Evolutionary conservation across 1,140 invertebrate genomes (phyloP).

Genomic region (Procambarus clarkii): DNA sequence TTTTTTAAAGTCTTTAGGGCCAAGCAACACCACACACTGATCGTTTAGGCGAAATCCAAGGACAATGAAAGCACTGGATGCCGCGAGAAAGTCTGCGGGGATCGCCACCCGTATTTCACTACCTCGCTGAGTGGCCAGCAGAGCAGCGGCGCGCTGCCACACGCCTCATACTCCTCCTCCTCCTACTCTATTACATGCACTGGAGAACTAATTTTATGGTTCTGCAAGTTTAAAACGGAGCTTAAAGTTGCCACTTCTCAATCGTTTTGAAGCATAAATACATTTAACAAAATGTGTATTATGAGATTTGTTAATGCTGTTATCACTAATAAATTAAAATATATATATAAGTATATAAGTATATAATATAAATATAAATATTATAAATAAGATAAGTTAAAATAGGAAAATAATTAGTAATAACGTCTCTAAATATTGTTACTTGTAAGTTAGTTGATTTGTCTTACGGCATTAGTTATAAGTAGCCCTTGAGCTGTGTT

Average conservation of each 20-base stretch:
- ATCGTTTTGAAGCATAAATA: too few relatives aligned
- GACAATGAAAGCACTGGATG: neutral
- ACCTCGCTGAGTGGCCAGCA: neutral
- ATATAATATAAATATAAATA: too few relatives aligned
- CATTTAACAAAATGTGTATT: too few relatives aligned
- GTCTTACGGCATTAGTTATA: too few relatives aligned
- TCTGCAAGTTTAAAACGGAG: neutral
- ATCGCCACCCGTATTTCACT: neutral
- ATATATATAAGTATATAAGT: too few relatives aligned
- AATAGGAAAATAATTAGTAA: too few relatives aligned
- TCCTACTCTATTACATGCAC: neutral
- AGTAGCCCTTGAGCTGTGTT: too few relatives aligned
- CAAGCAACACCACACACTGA: neutral
- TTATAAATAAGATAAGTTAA: too few relatives aligned
- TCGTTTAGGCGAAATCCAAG: neutral
- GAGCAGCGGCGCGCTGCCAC: neutral
- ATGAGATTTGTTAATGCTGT: too few relatives aligned
- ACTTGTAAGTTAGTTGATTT: too few relatives aligned
- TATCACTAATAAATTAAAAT: too few relatives aligned
- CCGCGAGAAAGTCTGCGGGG: neutral
- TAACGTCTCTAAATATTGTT: too few relatives aligned
- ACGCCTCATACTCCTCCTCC: neutral
- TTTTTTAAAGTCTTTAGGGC: neutral
- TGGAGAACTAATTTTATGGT: neutral
- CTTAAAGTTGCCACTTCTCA: neutral